A percentile compares a stretch with the other conserved stretches of the same genome.
Evolutionary conservation across 2,113 vertebrate genomes (phyloP).

Genomic region (Brienomyrus longianalis): DNA sequence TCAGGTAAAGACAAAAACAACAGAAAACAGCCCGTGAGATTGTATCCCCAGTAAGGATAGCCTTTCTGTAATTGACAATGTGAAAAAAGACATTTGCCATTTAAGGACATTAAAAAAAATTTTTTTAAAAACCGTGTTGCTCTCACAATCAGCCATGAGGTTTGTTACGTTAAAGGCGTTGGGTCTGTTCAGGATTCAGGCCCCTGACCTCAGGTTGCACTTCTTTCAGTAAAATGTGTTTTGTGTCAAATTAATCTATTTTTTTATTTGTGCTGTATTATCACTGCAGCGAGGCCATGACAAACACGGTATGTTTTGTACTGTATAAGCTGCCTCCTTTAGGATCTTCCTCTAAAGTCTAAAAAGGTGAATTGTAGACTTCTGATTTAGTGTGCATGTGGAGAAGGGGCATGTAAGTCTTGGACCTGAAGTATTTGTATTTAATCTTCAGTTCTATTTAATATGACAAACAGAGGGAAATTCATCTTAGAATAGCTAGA

Average conservation of each 20-base stretch:
- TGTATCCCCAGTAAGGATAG: neutral
- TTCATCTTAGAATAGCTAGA: neutral
- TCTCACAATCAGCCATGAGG: neutral
- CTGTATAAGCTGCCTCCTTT: neutral
- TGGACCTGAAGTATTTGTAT: neutral
- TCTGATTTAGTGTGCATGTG: neutral
- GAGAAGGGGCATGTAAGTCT: neutral
- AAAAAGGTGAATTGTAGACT: neutral
- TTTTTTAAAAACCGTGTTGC: too few relatives aligned
- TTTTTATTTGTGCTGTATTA: neutral
- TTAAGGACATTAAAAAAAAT: too few relatives aligned
- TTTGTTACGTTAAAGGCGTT: neutral
- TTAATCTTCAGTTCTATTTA: neutral
- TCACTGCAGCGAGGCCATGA: neutral
- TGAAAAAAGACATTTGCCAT: neutral
- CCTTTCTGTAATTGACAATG: neutral
- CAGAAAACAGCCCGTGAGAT: neutral
- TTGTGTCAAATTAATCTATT: neutral
- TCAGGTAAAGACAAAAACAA: neutral
- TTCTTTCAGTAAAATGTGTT: neutral
- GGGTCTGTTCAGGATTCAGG: neutral
- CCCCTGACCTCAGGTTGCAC: neutral
- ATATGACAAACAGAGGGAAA: neutral
- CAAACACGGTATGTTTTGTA: neutral
- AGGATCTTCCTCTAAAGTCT: neutral